Evolutionary conservation across 2,113 vertebrate genomes (phyloP), one percentile per base, ranked within the genome.

Genomic region (Mobula hypostoma): DNA sequence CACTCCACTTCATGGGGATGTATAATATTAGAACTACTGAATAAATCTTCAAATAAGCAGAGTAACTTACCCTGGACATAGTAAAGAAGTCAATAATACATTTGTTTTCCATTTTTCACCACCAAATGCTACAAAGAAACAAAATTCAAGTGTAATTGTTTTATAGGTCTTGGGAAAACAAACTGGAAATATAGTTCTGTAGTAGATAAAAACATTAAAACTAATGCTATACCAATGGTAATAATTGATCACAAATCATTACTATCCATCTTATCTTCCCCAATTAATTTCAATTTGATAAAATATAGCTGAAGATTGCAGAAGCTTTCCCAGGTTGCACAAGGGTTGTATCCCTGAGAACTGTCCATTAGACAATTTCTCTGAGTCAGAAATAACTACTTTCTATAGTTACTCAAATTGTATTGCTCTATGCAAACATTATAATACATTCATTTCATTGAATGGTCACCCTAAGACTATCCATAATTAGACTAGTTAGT

Each of bases 101-200:
- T 97, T 97, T 96, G 97, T 97, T 97, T 97, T 97, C 96, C 97
- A 97, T 96, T 97, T 97, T 97, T 97, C 97, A 96, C 96, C 96
- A 97, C 96, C 96, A 95, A 96, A 96, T 96, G 96, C 97, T 96
- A 95, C 96, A 96, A 92, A 95, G 95, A n/a, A 94, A 96, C 95
- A 95, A 95, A 95, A 94, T 97, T 66, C 36, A 29, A 70, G 61
- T 15, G 19, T 2, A 68, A 91, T 91, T n/a, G 32, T 48, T 91
- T 91, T 91, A 17, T 66, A 17, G 12, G 56, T 88, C 2, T 8
- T 15, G 12, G 3, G 66, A n/a, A 90, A 15, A 40, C n/a, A 72
- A 19, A 90, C 5, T 88, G 32, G n/a, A 92, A 72, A 72, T 72
- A 92, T 7, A 11, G 7, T 29, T 87, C 83, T 63, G 24, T 88